Base-by-base conservation (phyloP, 2,888 invertebrate genomes). In the Seira ritae region DNA sequence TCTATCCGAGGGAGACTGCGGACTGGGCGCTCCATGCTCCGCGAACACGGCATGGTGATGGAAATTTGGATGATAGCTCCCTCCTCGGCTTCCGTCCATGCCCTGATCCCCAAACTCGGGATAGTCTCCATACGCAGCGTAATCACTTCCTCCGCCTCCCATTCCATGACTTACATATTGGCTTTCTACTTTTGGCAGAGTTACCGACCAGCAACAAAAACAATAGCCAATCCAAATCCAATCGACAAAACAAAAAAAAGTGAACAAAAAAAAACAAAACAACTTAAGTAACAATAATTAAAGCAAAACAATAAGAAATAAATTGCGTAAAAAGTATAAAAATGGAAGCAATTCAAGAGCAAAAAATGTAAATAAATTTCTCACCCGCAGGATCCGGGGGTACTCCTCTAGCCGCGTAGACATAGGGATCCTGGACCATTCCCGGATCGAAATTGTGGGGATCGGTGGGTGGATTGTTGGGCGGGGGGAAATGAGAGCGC, bases 71-170 rank as follows among this genome's bases (percentile, higher is more conserved):
- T 88, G 89, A 85, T 89, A 88, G 66, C 88, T 89, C n/a, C 80
- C 62, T 17, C 62, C 62, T n/a, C 62, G 31, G 37, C 77, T 76
- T 12, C 50, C 68, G 1, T 17, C 24, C 31, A 72, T 20, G 0
- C 22, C 46, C 0, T 77, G 76, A 20, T 78, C 83, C 71, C 84
- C 85, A 85, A 84, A 88, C 19, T 87, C 89, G 8, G 85, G 86
- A 77, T 87, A 93, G 87, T 92, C 93, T 87, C 93, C 93, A 90
- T 93, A 93, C 89, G 93, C 93, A 89, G 92, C 92, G 89, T 93
- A 93, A 88, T 92, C 92, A 42, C 75, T 73, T 4, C 74, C 78
- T 42, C 83, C 86, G 37, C 77, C 84, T 17, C 76, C 85, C 65
- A 83, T 80, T 37, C 78, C 75, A 37, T 77, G 77, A 22, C 60